Evolutionary conservation across 2,113 vertebrate species (phyloP).

Genomic region (Megaceryle torquata): DNA sequence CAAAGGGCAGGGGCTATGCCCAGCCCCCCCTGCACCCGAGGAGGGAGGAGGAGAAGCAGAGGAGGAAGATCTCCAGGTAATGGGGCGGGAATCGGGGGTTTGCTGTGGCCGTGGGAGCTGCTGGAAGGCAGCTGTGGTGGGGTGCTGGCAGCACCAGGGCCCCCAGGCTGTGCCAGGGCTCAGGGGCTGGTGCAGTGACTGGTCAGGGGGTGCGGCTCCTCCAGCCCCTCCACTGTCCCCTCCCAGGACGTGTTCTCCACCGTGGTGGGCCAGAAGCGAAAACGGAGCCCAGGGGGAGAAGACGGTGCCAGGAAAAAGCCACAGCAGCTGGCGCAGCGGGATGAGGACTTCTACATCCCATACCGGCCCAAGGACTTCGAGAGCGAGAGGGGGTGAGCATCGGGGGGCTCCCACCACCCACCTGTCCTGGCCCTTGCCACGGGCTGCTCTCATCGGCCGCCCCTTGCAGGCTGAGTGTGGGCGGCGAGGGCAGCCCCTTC

Average conservation of each 20-base stretch:
- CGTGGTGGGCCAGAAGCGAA: constrained; percentile 79
- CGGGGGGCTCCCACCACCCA: fast-evolving
- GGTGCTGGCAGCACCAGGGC: neutral
- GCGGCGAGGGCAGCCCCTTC: constrained; percentile 76
- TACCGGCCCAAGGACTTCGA: constrained; percentile 93
- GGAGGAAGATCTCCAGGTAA: constrained; percentile 36
- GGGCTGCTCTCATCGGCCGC: neutral
- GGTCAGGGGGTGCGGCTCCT: fast-evolving
- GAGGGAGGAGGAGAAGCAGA: neutral
- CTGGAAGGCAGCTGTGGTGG: fast-evolving
- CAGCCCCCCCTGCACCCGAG: fast-evolving
- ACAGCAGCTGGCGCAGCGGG: constrained; percentile 53
- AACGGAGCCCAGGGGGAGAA: neutral
- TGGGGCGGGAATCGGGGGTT: fast-evolving
- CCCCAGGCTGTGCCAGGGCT: too few relatives aligned
- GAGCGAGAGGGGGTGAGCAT: constrained; percentile 87
- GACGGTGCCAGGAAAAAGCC: constrained; percentile 49
- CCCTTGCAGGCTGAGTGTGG: constrained; percentile 80
- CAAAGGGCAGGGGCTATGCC: neutral
- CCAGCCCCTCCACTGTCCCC: neutral
- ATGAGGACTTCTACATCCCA: constrained; percentile 87
- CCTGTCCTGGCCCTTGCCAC: too few relatives aligned
- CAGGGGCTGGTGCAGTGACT: neutral
- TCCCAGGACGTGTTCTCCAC: constrained; percentile 82
- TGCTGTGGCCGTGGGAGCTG: fast-evolving